A percentile compares a stretch with the other conserved stretches of the same genome.
Conservation (phyloP, 2,888 invertebrate species). For the Monoplex corrugatus region DNA sequence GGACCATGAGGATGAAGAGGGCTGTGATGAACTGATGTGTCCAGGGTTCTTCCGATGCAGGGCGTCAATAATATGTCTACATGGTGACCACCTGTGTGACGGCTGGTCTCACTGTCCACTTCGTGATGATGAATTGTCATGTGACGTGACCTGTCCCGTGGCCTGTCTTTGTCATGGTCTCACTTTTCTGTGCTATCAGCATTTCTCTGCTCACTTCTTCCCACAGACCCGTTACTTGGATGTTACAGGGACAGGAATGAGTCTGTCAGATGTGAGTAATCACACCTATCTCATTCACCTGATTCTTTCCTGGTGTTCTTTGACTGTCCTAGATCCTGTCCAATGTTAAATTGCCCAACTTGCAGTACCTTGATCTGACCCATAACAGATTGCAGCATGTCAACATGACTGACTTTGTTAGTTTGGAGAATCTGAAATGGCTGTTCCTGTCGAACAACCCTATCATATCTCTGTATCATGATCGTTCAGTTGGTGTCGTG, state of each 20-base stretch:
- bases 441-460: slow-evolving; percentile 11
- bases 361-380: slow-evolving; percentile 46
- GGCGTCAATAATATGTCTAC: slow-evolving; percentile 44
- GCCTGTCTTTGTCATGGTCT: slow-evolving; percentile 45
- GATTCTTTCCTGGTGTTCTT: slow-evolving; percentile 27
- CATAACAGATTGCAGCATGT: neutral
- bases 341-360: slow-evolving; percentile 17
- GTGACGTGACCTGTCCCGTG: slow-evolving; percentile 38
- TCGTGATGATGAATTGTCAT: slow-evolving; percentile 50
- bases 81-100: slow-evolving; percentile 51
- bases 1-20: slow-evolving; percentile 28
- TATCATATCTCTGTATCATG: neutral
- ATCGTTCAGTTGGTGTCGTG: neutral
- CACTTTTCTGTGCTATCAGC: slow-evolving; percentile 38
- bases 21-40: slow-evolving; percentile 27
- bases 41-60: slow-evolving; percentile 49
- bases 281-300: neutral
- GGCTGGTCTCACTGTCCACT: slow-evolving; percentile 52
- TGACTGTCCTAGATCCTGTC: slow-evolving; percentile 5
- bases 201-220: neutral
- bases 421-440: neutral
- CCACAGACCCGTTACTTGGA: slow-evolving; percentile 13
- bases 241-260: slow-evolving; percentile 22
- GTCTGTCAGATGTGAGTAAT: neutral
- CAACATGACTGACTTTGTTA: neutral